Base-by-base conservation (phyloP, 2,888 invertebrate genomes). In the Aspidapion aeneum region DNA sequence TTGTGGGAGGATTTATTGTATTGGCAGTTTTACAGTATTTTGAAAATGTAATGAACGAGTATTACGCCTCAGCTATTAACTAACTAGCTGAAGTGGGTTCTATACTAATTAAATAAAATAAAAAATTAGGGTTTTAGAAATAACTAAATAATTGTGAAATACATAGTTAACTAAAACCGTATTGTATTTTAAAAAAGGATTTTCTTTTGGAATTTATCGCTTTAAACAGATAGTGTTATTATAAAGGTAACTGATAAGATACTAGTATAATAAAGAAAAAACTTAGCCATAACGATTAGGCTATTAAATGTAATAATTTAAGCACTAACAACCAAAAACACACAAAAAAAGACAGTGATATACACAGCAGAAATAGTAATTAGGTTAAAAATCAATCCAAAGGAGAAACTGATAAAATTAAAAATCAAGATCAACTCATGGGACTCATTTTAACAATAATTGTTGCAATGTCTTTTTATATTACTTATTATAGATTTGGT, bases 401-500 rank as follows among this genome's bases (percentile, higher is more conserved):
- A 61, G 68, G 71, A 18, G 65, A 68, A 21, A 62, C 60, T 18
- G 65, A 70, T 21, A 66, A 1, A 60, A 58, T 19, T 66, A 68
- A 65, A 58, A 54, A 62, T 20, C 63, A 62, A 48, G 67, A 79
- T 63, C 79, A 79, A 66, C 69, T 79, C 16, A 69, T 80, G 66
- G 74, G 82, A 49, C 79, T 80, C 61, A 71, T 82, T 52, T 72
- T 84, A 18, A 77, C 82, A n/a, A n/a, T n/a, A 52, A 78, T 82
- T 52, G 68, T 82, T 17, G 84, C 85, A 1, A 75, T 85, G 64
- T 83, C 83, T 1, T 79, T 84, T 63, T 85, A 85, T 71, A 82
- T 83, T 0, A 73, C 84, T 58, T 82, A 3, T 74, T 77, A 1
- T 80, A 81, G 66, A 81, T 84, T 57, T 84, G 83, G 84, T 83